These are phyloP conservation scores for Enoplolaimus lenunculus DNA, from an alignment of 2,888 invertebrate genomes.

Conservation along the genomic window DNA sequence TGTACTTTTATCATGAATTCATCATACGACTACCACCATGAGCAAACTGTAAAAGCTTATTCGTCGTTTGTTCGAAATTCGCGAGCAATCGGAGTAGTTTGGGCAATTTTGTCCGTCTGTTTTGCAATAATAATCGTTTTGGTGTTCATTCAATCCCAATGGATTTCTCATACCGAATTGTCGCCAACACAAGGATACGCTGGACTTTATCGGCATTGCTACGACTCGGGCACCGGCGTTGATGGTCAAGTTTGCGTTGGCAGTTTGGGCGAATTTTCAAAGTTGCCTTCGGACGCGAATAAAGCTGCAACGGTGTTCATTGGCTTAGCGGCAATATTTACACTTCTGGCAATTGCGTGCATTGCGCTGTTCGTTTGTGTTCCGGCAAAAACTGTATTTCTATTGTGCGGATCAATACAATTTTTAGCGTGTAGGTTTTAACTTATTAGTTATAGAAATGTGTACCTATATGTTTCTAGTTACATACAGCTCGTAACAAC, in stretches of 20 bases:
- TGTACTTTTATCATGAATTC: too few species aligned
- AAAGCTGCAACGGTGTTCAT: constrained; percentile 73
- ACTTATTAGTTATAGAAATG: too few species aligned
- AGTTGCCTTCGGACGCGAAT: constrained; percentile 67
- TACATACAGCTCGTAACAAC: too few species aligned
- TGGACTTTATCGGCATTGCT: constrained; percentile 75
- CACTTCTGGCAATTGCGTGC: constrained; percentile 66
- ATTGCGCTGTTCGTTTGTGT: constrained; percentile 84
- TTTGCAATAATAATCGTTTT: constrained; percentile 88
- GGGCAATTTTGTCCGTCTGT: constrained; percentile 94
- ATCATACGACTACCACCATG: too few species aligned
- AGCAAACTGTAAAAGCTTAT: too few species aligned
- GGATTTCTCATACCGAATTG: constrained; percentile 43
- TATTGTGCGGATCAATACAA: constrained; percentile 86
- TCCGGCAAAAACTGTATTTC: constrained; percentile 75
- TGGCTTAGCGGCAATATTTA: constrained; percentile 63
- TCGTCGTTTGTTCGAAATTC: constrained; percentile 43
- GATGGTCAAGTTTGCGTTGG: constrained; percentile 18
- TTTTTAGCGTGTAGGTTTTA: constrained; percentile 67
- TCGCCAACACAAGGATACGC: constrained; percentile 76
- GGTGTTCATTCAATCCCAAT: constrained; percentile 72
- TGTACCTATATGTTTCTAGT: too few species aligned
- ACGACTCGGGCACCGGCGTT: not conserved
- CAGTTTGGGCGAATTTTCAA: constrained; percentile 56
- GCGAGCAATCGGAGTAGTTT: constrained; percentile 76